Evolutionary conservation across 2,113 vertebrate species (phyloP).

Genomic region (Geococcyx californianus): DNA sequence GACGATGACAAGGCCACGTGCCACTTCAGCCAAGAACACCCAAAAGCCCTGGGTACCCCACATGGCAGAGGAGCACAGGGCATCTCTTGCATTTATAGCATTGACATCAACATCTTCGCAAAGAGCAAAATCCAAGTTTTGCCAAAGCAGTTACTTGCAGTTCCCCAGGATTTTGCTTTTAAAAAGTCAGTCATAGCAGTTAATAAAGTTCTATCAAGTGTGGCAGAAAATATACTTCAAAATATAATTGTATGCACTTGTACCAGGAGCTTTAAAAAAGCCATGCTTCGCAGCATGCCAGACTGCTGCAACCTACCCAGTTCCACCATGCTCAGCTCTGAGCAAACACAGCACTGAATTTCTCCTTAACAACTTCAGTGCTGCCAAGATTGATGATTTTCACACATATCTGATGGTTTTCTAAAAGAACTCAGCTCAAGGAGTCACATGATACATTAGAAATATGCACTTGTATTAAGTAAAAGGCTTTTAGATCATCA

Average conservation of each 20-base stretch:
- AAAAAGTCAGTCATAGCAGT: not conserved
- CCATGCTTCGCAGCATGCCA: not conserved
- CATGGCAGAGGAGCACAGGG: not conserved
- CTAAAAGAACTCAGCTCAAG: not conserved
- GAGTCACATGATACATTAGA: not conserved
- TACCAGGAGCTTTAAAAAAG: not conserved
- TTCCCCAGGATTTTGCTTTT: not conserved
- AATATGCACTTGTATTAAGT: not conserved
- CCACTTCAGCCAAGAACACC: not conserved
- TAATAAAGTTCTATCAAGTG: not conserved
- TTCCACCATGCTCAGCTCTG: not conserved
- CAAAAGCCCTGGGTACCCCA: accelerated
- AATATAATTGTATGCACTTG: not conserved
- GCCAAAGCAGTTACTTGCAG: not conserved
- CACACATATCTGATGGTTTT: constrained; percentile 19
- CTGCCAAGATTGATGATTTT: constrained; percentile 30
- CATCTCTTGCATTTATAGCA: not conserved
- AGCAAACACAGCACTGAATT: not conserved
- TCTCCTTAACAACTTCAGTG: not conserved
- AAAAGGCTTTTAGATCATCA: not conserved
- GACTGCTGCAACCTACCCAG: not conserved
- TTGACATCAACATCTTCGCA: not conserved
- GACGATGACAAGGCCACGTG: accelerated
- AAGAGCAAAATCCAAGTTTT: not conserved
- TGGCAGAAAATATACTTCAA: constrained; percentile 22